Base-by-base conservation (phyloP, 2,888 invertebrate genomes). In the Dermolepida albohirtum region DNA sequence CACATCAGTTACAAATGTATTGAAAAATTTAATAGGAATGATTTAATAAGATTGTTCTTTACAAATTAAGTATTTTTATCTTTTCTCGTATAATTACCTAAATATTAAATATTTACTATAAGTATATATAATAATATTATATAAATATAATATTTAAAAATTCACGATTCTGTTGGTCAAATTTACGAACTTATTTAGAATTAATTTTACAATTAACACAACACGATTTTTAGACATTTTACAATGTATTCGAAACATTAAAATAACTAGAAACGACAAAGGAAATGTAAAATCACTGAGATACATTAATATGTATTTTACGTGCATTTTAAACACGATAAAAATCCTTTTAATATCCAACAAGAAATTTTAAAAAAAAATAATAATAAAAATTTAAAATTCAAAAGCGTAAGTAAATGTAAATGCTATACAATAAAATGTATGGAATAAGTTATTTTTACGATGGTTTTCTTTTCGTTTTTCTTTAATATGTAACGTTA, bases 161-260 rank as follows among this genome's bases (percentile, higher is more conserved):
- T 64, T 51, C 64, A 64, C 64, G 50, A 51, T 64, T 51, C 64
- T 64, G 41, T 64, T 52, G 51, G 51, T 64, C 64, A 43, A 59
- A 41, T 44, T 59, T 44, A 59, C 27, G 59, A 59, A 59, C 22
- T 14, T 27, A 50, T 57, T 57, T 57, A 59, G 29, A 44, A 59
- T 59, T 44, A 51, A 52, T 64, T 52, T 64, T 64, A 64, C 41
- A 64, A 64, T 40, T 52, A 52, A 64, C 51, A 41, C 39, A 52
- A 41, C 47, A 64, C n/a, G n/a, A 49, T 43, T 22, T 11, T 43
- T 29, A 29, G n/a, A 51, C 64, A 44, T 34, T 51, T 49, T 43
- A 64, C 43, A 64, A 34, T 50, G 17, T 50, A 12, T 27, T 50
- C 11, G 22, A 50, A 50, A 50, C 17, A 50, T 50, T 47, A 47